Evolutionary conservation across 2,888 invertebrate genomes (phyloP), one percentile per base, ranked within the genome.

Genomic region (Eurytoma adleriae): DNA sequence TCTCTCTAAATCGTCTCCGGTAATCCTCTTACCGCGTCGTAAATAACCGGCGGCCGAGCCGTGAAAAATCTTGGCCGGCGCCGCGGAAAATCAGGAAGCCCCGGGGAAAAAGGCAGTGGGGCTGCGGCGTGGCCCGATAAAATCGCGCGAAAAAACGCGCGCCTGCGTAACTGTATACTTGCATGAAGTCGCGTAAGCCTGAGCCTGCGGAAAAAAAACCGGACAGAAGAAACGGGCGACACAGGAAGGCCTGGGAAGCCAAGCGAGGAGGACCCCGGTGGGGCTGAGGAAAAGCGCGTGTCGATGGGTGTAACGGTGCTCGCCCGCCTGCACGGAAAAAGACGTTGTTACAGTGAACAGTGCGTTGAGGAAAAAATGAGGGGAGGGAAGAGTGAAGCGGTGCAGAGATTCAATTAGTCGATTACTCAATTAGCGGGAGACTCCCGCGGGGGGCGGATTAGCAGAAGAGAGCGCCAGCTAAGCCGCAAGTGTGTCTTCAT

Each of bases 361-460:
- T 40, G 40, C 40, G 7, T 61, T 14, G 14, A 24, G 2, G 14
- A 24, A 40, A 14, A 61, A 61, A 61, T 12, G 61, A 61, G 20
- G 13, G 54, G 12, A 54, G 12, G 12, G 52, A 13, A 52, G 14
- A 52, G 13, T 20, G 56, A n/a, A 24, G n/a, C n/a, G 52, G n/a
- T 0, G 50, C 20, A 56, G 64, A 48, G 57, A 57, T 74, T 83
- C 84, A 62, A 84, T 84, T 84, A 83, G 80, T 83, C 83, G 61
- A 84, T 84, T 84, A 83, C 79, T 83, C 83, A 83, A 85, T 84
- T 84, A 85, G 75, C 79, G 83, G 71, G 20, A 79, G 82, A 82
- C 80, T 81, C 24, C 40, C 40, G 20, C 77, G 80, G 71, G 79
- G 70, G 61, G 13, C 67, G 24, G 82, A 85, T 84, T 83, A 81